Conservation (phyloP, 2,797 vertebrate species). For the Melanotaenia maccullochi region DNA sequence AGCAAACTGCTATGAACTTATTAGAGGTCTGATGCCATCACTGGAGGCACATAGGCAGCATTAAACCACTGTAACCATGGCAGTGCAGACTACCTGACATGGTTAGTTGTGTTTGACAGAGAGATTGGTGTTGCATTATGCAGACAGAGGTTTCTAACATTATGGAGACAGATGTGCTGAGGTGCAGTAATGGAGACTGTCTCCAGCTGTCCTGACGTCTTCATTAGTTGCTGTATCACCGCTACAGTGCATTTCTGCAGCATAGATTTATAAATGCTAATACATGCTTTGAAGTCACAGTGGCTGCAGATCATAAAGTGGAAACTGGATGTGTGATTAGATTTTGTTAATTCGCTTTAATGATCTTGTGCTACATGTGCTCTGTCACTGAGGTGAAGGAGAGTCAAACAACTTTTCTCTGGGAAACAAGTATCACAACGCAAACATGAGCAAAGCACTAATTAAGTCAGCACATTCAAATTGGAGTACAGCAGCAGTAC, state of each 20-base stretch:
- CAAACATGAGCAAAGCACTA: constrained; percentile 15
- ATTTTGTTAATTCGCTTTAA: constrained; percentile 8
- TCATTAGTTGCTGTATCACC: not conserved
- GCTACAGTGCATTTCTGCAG: constrained; percentile 11
- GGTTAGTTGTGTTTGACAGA: constrained; percentile 60
- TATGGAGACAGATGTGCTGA: constrained; percentile 41
- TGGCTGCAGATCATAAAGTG: not conserved
- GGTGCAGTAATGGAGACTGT: constrained; percentile 39
- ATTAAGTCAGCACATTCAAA: constrained; percentile 25
- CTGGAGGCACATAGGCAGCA: not conserved
- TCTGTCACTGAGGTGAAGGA: constrained; percentile 18
- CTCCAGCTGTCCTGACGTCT: constrained; percentile 32
- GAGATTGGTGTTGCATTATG: constrained; percentile 52
- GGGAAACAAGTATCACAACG: not conserved
- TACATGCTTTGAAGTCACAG: constrained; percentile 1
- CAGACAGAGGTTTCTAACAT: constrained; percentile 28
- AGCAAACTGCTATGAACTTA: constrained; percentile 40
- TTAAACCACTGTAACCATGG: constrained; percentile 59
- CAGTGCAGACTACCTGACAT: constrained; percentile 54
- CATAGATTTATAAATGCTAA: constrained; percentile 18
- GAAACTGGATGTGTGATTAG: constrained; percentile 23
- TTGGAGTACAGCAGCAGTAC: constrained; percentile 4
- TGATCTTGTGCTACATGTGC: not conserved
- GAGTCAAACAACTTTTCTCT: not conserved
- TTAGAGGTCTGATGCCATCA: constrained; percentile 8